Evolutionary conservation across 2,113 vertebrate species (phyloP).

Genomic region (Oncorhynchus kisutch): DNA sequence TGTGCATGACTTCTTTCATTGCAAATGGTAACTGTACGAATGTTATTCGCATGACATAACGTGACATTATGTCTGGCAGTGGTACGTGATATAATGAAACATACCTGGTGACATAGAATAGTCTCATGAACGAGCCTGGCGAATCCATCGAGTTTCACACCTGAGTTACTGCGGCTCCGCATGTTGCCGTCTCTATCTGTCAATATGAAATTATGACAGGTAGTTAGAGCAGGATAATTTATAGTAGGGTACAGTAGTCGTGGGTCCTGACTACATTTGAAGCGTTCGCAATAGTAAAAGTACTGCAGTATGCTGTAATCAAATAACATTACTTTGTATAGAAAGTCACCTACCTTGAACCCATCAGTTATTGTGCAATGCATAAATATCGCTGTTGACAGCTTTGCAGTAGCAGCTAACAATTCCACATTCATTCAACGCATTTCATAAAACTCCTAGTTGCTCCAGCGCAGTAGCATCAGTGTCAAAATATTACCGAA

Average conservation of each 20-base stretch:
- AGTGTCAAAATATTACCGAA: too few species aligned
- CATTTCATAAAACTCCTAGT: too few species aligned
- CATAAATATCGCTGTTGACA: neutral
- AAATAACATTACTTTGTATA: neutral
- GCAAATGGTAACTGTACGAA: too few species aligned
- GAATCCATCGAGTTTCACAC: constrained; percentile 90
- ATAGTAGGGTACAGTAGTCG: constrained; percentile 45
- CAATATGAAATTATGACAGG: too few species aligned
- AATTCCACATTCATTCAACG: too few species aligned
- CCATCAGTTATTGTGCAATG: neutral
- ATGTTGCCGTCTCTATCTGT: constrained; percentile 40
- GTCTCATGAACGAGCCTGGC: constrained; percentile 90
- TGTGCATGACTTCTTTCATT: neutral
- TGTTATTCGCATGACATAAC: neutral
- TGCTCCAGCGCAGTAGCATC: too few species aligned
- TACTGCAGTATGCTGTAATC: too few species aligned
- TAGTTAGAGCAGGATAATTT: too few species aligned
- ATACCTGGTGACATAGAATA: constrained; percentile 88
- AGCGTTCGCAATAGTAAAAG: neutral
- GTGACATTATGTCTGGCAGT: neutral
- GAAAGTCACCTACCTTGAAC: neutral
- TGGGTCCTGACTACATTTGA: constrained; percentile 13
- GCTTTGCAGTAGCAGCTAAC: neutral
- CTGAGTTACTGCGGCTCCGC: constrained; percentile 96
- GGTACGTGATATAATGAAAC: neutral